Percentiles rank a stretch among this genome's conserved stretches.
phyloP scores from a whole-genome alignment of 2,113 vertebrate genomes.

The Stigmatopora nigra region DNA sequence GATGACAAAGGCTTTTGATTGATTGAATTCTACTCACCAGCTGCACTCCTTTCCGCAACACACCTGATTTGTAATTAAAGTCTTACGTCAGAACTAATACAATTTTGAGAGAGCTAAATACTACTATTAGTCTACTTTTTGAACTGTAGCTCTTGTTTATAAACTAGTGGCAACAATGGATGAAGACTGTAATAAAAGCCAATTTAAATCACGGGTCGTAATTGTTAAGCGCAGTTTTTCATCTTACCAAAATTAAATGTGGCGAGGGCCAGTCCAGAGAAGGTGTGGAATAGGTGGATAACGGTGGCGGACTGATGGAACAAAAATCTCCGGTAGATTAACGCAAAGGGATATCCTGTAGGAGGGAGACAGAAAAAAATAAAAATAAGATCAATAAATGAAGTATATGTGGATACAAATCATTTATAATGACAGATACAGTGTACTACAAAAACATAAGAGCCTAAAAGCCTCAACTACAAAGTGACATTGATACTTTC shows the following conservation, averaged over 20 bases:
- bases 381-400: conserved; percentile 3
- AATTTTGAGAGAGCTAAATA: no score
- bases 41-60: no score
- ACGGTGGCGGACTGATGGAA: conserved; percentile 84
- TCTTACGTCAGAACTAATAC: no score
- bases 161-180: not conserved
- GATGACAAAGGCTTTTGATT: no score
- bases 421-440: no score
- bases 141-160: not conserved
- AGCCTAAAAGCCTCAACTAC: not conserved
- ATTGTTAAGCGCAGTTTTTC: not conserved
- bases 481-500: not conserved
- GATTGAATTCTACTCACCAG: no score
- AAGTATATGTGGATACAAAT: no score
- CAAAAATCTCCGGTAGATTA: conserved; percentile 82
- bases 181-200: not conserved
- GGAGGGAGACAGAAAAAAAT: conserved; percentile 17
- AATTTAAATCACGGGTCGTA: no score
- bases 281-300: conserved; percentile 82
- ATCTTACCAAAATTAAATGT: conserved; percentile 97
- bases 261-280: conserved; percentile 85
- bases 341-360: conserved; percentile 88
- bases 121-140: not conserved
- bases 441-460: no score
- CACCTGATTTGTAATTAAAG: no score